Evolutionary conservation across 1,140 invertebrate species (phyloP).

Genomic region (Microplitis demolitor): DNA sequence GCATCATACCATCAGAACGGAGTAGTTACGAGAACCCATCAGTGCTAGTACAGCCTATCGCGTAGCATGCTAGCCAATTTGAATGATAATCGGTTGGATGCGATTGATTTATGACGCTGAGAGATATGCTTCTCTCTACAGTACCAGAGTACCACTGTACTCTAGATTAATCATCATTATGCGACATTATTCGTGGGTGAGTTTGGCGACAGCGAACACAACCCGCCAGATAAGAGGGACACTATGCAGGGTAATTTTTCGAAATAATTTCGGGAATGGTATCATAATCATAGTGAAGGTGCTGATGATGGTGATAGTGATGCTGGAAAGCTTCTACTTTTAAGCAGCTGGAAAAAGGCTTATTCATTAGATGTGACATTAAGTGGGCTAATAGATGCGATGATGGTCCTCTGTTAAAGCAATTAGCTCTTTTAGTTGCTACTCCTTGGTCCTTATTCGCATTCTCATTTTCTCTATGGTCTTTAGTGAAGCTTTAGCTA

Average conservation of each 20-base stretch:
- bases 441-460: too few species aligned
- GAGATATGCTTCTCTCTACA: constrained; percentile 18
- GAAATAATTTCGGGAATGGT: too few species aligned
- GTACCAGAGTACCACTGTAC: constrained; percentile 6
- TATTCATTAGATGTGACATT: too few species aligned
- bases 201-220: not conserved
- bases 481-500: too few species aligned
- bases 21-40: not conserved
- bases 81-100: constrained; percentile 51
- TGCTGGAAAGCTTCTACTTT: too few species aligned
- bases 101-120: constrained; percentile 54
- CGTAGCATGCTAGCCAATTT: constrained; percentile 38
- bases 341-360: too few species aligned
- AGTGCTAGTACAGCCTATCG: not conserved
- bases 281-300: too few species aligned
- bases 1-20: too few species aligned
- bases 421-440: constrained; percentile 20
- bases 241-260: not conserved
- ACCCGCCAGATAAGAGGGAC: not conserved
- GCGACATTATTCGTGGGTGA: constrained; percentile 39
- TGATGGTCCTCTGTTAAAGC: constrained; percentile 17
- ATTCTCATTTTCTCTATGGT: not conserved
- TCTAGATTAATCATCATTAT: constrained; percentile 57
- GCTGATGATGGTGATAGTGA: too few species aligned
- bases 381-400: too few species aligned